Conservation (phyloP, 2,113 vertebrate genomes). For the Anolis carolinensis region DNA sequence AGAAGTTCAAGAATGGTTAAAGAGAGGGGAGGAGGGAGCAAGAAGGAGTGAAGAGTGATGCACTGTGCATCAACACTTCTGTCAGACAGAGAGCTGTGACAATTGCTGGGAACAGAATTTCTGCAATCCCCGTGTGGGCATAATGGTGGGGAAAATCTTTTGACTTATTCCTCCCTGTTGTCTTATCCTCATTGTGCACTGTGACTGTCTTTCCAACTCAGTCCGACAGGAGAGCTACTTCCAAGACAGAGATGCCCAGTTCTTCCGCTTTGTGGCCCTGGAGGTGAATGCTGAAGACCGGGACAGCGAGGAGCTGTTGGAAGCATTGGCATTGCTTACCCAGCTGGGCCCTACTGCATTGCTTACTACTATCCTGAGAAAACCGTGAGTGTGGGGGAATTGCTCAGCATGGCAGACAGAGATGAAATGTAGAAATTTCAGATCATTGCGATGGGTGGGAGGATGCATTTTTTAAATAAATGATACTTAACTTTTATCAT, state of each 20-base stretch:
- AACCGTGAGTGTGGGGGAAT: conserved; percentile 78
- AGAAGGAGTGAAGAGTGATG: too few relatives aligned
- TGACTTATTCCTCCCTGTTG: neutral
- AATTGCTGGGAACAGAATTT: too few relatives aligned
- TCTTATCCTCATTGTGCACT: neutral
- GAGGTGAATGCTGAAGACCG: conserved; percentile 62
- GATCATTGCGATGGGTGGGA: neutral
- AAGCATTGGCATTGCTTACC: conserved; percentile 83
- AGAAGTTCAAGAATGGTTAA: too few relatives aligned
- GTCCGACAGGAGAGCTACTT: conserved; percentile 93
- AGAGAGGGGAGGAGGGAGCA: too few relatives aligned
- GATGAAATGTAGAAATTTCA: neutral
- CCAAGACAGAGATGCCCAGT: conserved; percentile 91
- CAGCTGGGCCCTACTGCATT: conserved; percentile 91
- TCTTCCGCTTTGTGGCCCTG: conserved; percentile 87
- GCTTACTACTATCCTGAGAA: conserved; percentile 91
- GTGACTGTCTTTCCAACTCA: conserved; percentile 57
- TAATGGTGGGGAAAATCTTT: neutral
- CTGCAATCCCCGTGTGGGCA: too few relatives aligned
- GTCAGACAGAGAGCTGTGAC: too few relatives aligned
- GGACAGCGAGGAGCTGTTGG: conserved; percentile 85
- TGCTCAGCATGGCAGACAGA: neutral
- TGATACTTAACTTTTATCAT: too few relatives aligned
- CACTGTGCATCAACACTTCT: too few relatives aligned
- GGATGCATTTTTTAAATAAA: too few relatives aligned